Base-by-base conservation (phyloP, 2,888 invertebrate species). In the Ectemnius cavifrons region DNA sequence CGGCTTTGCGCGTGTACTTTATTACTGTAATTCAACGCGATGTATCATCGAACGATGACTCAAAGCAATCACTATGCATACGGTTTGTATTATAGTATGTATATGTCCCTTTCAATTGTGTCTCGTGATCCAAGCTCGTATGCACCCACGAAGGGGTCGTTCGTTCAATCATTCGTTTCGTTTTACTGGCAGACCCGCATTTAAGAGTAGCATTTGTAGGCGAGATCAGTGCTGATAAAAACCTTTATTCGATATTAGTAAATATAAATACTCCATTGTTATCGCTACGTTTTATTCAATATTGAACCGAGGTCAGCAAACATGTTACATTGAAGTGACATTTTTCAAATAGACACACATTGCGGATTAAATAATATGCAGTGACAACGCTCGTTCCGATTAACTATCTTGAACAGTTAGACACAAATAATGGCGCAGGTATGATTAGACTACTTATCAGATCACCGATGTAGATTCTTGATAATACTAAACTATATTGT, bases 181-280 rank as follows among this genome's bases (percentile, higher is more conserved):
- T 65, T 73, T 80, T 73, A 69, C 37, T 49, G 62, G 61, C 23
- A 56, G 28, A 65, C 67, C 2, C 62, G 62, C 70, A 63, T 71
- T 37, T 71, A 68, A 67, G 23, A 67, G 52, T 56, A 18, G 69
- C 52, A 56, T 23, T 52, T 49, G 56, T 75, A 67, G 37, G 63
- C 72, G 74, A 77, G 70, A 77, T 75, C 74, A 37, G 63, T 72
- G 59, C 60, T 56, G 74, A 70, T 73, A 23, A 23, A 23, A 23
- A 2, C 23, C 3, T 23, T 23, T 23, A 23, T 23, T 23, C 23
- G 2, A 3, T 23, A 23, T 23, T 23, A 3, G 23, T 23, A 23
- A 23, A 23, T 23, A 23, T 23, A 20, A 20, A 20, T 20, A 20
- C 20, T 23, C 3, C 2, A 3, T 20, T 20, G 1, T 20, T 20